A percentile compares a stretch with the other conserved stretches of the same genome.
Conservation (phyloP, 2,888 invertebrate genomes). For the Leptopilina drosophilae region DNA sequence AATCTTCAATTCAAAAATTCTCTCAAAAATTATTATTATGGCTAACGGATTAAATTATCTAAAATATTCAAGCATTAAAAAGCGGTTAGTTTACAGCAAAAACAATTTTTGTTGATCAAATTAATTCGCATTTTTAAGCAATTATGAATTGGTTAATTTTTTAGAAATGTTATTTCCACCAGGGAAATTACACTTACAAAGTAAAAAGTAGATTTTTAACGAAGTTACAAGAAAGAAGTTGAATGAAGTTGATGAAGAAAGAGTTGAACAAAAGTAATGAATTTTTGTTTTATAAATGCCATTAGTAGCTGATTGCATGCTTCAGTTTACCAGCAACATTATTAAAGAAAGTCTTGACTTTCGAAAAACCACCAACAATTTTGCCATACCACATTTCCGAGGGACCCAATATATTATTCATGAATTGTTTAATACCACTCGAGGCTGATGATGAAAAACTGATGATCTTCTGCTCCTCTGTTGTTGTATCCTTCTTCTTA, state of each 20-base stretch:
- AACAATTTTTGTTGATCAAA: too few relatives aligned
- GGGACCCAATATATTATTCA: constrained; percentile 64
- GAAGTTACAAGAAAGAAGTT: constrained; percentile 17
- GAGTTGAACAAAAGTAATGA: constrained; percentile 6
- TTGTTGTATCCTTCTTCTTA: constrained; percentile 22
- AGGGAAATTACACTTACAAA: constrained; percentile 33
- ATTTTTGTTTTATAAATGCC: neutral
- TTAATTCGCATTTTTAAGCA: neutral
- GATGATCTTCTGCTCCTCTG: constrained; percentile 39
- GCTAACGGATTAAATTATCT: too few relatives aligned
- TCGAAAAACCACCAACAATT: constrained; percentile 65
- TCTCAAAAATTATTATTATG: too few relatives aligned
- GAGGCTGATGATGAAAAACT: constrained; percentile 54
- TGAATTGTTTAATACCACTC: constrained; percentile 71
- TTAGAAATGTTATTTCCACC: constrained; percentile 21
- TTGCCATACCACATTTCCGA: constrained; percentile 65
- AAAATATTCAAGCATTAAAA: too few relatives aligned
- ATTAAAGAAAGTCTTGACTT: constrained; percentile 63
- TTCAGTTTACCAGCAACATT: constrained; percentile 60
- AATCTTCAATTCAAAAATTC: too few relatives aligned
- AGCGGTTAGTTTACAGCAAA: too few relatives aligned
- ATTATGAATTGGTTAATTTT: constrained; percentile 40
- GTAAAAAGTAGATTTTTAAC: constrained; percentile 15
- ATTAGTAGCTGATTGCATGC: constrained; percentile 54
- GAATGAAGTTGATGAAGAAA: constrained; percentile 4